Conservation (phyloP, 1,140 invertebrate genomes). For the Dysdera silvatica region DNA sequence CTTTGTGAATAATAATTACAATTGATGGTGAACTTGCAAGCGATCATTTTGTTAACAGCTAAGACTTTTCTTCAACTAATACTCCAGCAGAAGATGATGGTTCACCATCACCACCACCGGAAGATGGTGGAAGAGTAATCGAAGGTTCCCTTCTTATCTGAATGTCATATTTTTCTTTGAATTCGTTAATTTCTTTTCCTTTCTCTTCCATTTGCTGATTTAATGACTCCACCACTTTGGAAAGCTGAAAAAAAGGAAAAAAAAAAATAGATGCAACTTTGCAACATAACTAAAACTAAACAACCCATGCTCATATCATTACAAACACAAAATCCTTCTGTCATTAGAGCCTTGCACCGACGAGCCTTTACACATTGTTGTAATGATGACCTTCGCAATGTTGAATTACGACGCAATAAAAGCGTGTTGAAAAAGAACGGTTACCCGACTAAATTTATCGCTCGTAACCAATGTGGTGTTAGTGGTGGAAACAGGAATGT, state of each 20-base stretch:
- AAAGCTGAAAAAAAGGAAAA: constrained; percentile 52
- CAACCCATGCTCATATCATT: neutral
- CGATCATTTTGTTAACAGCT: neutral
- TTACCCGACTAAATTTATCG: too few species aligned
- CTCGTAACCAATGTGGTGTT: too few species aligned
- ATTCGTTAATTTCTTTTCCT: constrained; percentile 85
- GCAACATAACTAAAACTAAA: neutral
- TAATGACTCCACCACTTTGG: constrained; percentile 64
- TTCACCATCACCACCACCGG: constrained; percentile 18
- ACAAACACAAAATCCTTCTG: too few species aligned
- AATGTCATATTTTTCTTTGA: constrained; percentile 84
- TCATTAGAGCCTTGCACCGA: too few species aligned
- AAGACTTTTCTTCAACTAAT: constrained; percentile 35
- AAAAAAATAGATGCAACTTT: neutral
- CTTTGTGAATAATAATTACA: too few species aligned
- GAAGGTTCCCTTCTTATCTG: constrained; percentile 45
- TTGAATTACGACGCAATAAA: too few species aligned
- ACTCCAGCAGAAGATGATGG: constrained; percentile 30
- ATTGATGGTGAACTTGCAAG: too few species aligned
- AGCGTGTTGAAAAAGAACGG: too few species aligned
- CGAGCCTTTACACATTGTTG: too few species aligned
- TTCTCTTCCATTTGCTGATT: constrained; percentile 75
- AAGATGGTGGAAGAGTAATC: neutral
- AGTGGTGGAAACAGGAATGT: too few species aligned
- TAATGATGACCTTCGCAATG: too few species aligned